Evolutionary conservation across 2,797 vertebrate species (phyloP), one percentile per base, ranked within the genome.

Genomic region (Catharus ustulatus): DNA sequence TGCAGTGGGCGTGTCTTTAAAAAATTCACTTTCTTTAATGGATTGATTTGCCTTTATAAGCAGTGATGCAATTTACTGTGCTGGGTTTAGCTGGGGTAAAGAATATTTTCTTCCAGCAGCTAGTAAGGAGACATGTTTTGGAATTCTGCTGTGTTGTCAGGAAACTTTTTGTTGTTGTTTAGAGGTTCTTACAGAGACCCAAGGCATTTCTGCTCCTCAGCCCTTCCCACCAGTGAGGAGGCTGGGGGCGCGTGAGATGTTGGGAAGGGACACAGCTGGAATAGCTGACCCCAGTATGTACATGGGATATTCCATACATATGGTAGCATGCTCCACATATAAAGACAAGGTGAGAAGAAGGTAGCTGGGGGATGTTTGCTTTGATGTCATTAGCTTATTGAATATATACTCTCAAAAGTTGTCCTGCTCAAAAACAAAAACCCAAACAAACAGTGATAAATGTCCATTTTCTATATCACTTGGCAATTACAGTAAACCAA

Each of bases 301-400:
- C 21, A 15, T 24, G 14, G 12, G 14, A 45, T 49, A 30, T 63
- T 69, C 14, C 36, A n/a, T 11, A 5, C 4, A 5, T 7, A 29
- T 20, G 26, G 11, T 32, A 48, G 6, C 27, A 43, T n/a, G 36
- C 6, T 49, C 27, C 55, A 6, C 27, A 17, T 24, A 13, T n/a
- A 49, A 55, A 68, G 32, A 15, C 15, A n/a, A 36, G 14, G 24
- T 2, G 16, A 22, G 20, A 63, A 57, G 27, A 57, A 30, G 13
- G 29, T 19, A 40, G 10, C 11, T 22, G 59, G 6, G 11, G 3
- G 2, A 58, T 0, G 0, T 45, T 51, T 51, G 11, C 27, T n/a
- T n/a, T 66, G 36, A 32, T 75, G 20, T 4, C 18, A 30, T 79
- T 27, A 54, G 6, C 5, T 59, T 72, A 8, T 38, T 79, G 40